Percentiles rank a stretch among this genome's conserved stretches.
Evolutionary conservation across 2,113 vertebrate species (phyloP).

Genomic region (Gymnobelideus leadbeateri): DNA sequence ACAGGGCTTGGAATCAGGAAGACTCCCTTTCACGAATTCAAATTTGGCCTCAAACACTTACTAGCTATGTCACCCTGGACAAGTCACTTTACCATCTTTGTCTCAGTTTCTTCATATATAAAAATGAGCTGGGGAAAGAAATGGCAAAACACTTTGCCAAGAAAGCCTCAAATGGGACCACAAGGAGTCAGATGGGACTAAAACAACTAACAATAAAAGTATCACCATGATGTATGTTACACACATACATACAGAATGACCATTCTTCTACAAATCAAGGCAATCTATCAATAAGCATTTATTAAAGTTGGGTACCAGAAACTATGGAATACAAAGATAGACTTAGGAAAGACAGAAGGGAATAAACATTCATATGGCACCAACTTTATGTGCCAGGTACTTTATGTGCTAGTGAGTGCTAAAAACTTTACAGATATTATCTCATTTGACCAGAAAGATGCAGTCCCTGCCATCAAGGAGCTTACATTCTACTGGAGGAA

Average conservation of each 20-base stretch:
- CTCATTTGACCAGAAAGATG: background rate
- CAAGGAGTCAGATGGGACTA: background rate
- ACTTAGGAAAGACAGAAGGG: background rate
- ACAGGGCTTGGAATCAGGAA: background rate
- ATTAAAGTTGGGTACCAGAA: background rate
- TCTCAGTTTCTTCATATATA: background rate
- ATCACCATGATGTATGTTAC: background rate
- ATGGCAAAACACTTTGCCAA: background rate
- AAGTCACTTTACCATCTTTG: background rate
- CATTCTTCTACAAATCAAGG: conserved; percentile 5
- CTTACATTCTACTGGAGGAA: background rate
- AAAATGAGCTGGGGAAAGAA: background rate
- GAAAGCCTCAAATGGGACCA: background rate
- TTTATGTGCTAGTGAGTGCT: too few species aligned
- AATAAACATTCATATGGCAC: background rate
- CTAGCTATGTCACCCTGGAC: background rate
- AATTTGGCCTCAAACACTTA: background rate
- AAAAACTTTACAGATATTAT: background rate
- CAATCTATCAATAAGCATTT: background rate
- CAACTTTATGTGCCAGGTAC: background rate
- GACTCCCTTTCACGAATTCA: background rate
- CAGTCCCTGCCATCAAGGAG: background rate
- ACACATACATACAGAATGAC: too few species aligned
- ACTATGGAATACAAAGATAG: background rate
- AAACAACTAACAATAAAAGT: background rate